phyloP scores from a whole-genome alignment of 2,113 vertebrate genomes.

The Anguilla japonica region DNA sequence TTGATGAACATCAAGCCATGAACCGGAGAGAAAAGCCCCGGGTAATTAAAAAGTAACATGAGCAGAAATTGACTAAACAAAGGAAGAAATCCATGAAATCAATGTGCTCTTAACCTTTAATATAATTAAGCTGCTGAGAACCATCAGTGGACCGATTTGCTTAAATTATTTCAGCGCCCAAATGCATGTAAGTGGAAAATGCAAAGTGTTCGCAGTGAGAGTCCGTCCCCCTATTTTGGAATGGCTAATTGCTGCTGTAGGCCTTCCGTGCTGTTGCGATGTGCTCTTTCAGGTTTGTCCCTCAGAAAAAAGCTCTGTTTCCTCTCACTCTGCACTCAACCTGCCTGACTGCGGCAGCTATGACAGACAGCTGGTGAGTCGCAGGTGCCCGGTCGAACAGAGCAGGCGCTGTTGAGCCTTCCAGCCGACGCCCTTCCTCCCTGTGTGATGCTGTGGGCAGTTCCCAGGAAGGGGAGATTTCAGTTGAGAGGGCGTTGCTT shows the following conservation, averaged over 20 bases:
- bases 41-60: conserved; percentile 7
- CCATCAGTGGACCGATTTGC: neutral
- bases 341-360: too few species aligned
- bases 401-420: too few species aligned
- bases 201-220: neutral
- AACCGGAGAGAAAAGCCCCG: neutral
- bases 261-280: neutral
- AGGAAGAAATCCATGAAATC: conserved; percentile 18
- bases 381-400: too few species aligned
- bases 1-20: neutral
- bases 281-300: too few species aligned
- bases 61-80: neutral
- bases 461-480: too few species aligned
- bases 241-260: neutral
- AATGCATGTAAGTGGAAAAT: neutral
- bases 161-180: neutral
- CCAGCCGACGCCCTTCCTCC: too few species aligned
- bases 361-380: too few species aligned
- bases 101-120: neutral
- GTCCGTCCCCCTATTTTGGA: neutral
- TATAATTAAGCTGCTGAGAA: neutral
- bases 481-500: too few species aligned
- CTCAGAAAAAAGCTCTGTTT: too few species aligned
- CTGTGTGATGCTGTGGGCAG: too few species aligned
- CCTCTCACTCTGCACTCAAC: too few species aligned